Evolutionary conservation across 1,140 invertebrate species (phyloP), one percentile per base, ranked within the genome.

Genomic region (Campoletis sonorensis): DNA sequence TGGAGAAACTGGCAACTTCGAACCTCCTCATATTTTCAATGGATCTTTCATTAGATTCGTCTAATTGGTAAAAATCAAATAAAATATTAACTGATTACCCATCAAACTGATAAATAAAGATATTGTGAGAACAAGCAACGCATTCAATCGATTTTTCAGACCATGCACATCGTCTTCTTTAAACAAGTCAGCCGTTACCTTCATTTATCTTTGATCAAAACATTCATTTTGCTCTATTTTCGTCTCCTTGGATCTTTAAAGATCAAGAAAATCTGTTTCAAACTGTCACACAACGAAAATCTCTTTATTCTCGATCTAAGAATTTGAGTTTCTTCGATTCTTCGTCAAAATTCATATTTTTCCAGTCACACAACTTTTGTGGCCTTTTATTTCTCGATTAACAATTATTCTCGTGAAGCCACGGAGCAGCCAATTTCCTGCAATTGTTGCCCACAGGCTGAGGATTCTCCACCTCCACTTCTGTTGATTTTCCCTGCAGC

Each of bases 11-110:
- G 13, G 61, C 13, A 26, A 23, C 13, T 27, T 8, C 54, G 16
- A 58, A 58, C 54, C 54, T 67, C 61, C 26, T 67, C 26, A 67
- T 27, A 67, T 27, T 67, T 10, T 23, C 61, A 67, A 67, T 26
- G 61, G 5, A 49, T 26, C 18, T 26, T 51, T 73, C 71, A 73
- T 51, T 51, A 21, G 18, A 49, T 7, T 51, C 71, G 10, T 73
- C 40, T 73, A n/a, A 73, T 73, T 73, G 71, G 30, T 8, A 23
- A 51, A 73, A 49, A 49, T 15, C 33, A 51, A 73, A 73, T 15
- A 4, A 23, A 13, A 67, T 23, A 67, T 67, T 15, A n/a, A 23
- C 23, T 27, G 61, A 67, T 67, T 30, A 67, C n/a, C 13, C 11
- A 67, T n/a, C 21, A 13, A 67, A 15, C 13, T 7, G 61, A 67